These are phyloP conservation scores for Dasypus novemcinctus DNA, from an alignment of 2,113 vertebrate species.

Conservation along the genomic window DNA sequence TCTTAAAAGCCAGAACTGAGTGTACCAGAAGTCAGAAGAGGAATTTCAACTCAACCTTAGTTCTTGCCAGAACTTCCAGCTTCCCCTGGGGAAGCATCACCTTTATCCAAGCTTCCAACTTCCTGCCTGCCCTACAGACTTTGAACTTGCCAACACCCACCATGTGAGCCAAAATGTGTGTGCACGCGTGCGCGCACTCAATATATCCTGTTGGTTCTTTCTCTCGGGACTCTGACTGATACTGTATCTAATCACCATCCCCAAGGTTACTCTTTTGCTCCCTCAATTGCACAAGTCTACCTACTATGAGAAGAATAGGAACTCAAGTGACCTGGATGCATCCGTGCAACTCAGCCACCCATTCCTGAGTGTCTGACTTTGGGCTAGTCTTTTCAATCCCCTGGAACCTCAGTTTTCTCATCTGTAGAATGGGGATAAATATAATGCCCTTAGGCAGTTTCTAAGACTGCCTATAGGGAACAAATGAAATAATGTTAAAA, in stretches of 20 bases:
- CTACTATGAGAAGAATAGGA: background rate
- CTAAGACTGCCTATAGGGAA: background rate
- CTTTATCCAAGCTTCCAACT: no score
- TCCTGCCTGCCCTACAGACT: no score
- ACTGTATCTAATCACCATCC: background rate
- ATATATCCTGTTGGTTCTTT: no score
- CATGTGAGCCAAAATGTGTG: no score
- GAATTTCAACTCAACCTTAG: no score
- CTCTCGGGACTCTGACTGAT: no score
- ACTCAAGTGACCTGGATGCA: background rate
- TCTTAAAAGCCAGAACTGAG: no score
- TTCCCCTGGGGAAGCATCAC: no score
- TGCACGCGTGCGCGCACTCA: no score
- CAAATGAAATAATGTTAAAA: background rate
- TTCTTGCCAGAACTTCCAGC: no score
- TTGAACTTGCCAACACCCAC: no score
- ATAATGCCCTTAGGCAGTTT: background rate
- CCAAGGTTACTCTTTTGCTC: background rate
- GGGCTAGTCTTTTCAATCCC: background rate
- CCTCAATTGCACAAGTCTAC: background rate
- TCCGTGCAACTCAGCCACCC: background rate
- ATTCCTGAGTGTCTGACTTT: background rate
- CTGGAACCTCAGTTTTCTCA: conserved; percentile 27
- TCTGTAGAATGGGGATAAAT: conserved; percentile 41
- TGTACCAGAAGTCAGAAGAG: no score